phyloP scores from a whole-genome alignment of 2,888 invertebrate genomes.

The Limnephilus auricula region DNA sequence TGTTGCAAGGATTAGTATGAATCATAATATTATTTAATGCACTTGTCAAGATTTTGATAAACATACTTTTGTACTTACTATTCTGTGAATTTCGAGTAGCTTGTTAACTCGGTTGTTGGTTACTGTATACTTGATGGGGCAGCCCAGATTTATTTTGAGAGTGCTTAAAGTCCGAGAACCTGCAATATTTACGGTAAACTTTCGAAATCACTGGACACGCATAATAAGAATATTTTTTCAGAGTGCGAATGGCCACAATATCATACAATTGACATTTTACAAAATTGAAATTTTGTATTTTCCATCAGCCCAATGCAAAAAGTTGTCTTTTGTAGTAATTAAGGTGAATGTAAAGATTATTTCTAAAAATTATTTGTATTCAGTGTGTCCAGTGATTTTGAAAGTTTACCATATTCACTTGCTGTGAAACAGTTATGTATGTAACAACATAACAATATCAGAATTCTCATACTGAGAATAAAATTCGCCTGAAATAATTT shows the following conservation, averaged over 20 bases:
- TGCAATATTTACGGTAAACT: constrained; percentile 25
- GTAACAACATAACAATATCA: neutral
- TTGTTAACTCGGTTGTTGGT: constrained; percentile 51
- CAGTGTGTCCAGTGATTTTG: too few species aligned
- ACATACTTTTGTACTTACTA: constrained; percentile 46
- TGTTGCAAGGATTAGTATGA: neutral
- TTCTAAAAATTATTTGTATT: too few species aligned
- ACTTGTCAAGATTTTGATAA: neutral
- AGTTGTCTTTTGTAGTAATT: too few species aligned
- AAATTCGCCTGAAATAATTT: neutral
- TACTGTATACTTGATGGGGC: constrained; percentile 54
- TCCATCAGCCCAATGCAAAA: too few species aligned
- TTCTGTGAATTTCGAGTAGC: constrained; percentile 40
- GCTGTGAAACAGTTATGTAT: neutral
- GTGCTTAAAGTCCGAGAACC: constrained; percentile 52
- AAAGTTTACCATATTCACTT: too few species aligned
- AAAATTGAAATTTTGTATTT: too few species aligned
- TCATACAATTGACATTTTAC: too few species aligned
- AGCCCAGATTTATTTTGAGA: constrained; percentile 53
- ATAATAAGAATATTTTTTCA: too few species aligned
- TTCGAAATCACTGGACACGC: too few species aligned
- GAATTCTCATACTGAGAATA: neutral
- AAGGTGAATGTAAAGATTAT: too few species aligned
- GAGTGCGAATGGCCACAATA: too few species aligned
- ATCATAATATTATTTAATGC: neutral